phyloP scores from a whole-genome alignment of 2,888 invertebrate species.

The Habroteleia sp. region DNA sequence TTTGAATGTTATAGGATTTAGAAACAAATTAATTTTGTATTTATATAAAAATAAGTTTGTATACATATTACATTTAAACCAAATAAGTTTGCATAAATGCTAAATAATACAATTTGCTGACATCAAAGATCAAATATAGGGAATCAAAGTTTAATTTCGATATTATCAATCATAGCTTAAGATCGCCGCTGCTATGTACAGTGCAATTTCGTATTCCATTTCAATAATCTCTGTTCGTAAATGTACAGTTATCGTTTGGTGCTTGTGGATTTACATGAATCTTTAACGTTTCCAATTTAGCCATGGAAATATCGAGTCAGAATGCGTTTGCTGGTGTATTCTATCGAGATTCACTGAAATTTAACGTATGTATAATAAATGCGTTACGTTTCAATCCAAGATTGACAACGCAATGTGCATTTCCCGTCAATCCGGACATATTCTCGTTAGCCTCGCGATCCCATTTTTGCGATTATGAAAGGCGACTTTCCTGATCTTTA shows the following conservation, averaged over 20 bases:
- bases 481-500: conserved; percentile 18
- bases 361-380: conserved; percentile 36
- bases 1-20: no score
- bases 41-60: no score
- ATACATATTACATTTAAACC: no score
- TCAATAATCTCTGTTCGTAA: conserved; percentile 28
- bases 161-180: no score
- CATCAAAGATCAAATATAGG: no score
- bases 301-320: conserved; percentile 42
- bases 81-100: no score
- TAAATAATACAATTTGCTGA: no score
- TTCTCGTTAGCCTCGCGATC: no score
- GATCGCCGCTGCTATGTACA: conserved; percentile 29
- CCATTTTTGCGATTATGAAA: conserved; percentile 34
- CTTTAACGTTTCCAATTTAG: conserved; percentile 49
- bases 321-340: conserved; percentile 27
- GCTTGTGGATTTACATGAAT: conserved; percentile 37
- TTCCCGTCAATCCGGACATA: no score
- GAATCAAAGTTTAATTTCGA: no score
- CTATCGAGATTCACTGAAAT: conserved; percentile 41
- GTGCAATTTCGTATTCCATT: conserved; percentile 28
- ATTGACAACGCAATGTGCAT: conserved; percentile 24
- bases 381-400: conserved; percentile 34
- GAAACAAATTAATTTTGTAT: no score
- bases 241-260: conserved; percentile 46